phyloP scores from a whole-genome alignment of 2,888 invertebrate species.

The Hypena proboscidalis region DNA sequence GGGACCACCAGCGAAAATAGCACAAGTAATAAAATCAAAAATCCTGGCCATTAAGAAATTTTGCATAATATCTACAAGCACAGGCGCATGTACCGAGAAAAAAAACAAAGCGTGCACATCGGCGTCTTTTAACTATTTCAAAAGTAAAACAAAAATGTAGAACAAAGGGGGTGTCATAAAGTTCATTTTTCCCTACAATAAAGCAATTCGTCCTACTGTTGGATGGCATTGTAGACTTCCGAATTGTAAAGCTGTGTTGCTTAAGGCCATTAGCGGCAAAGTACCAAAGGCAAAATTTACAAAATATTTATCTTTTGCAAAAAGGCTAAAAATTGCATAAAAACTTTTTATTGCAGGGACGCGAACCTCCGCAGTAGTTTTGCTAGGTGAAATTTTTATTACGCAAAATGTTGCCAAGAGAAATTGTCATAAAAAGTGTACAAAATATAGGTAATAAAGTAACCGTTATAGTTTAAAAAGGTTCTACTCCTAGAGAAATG shows the following conservation, averaged over 20 bases:
- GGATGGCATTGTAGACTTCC: slow-evolving; percentile 73
- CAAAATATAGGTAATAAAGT: slow-evolving; percentile 28
- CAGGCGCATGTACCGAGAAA: slow-evolving; percentile 49
- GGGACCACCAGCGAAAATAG: slow-evolving; percentile 35
- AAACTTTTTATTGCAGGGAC: slow-evolving; percentile 43
- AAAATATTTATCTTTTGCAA: slow-evolving; percentile 55
- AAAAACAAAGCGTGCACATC: slow-evolving; percentile 54
- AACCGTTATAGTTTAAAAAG: slow-evolving; percentile 30
- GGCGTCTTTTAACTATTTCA: slow-evolving; percentile 65
- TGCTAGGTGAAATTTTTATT: slow-evolving; percentile 64
- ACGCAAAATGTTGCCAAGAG: slow-evolving; percentile 56
- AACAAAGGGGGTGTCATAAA: slow-evolving; percentile 69
- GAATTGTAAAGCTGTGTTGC: slow-evolving; percentile 69
- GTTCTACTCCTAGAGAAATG: slow-evolving; percentile 26
- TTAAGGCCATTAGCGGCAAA: slow-evolving; percentile 70
- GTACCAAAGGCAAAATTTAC: slow-evolving; percentile 44
- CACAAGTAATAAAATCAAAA: slow-evolving; percentile 47
- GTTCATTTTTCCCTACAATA: slow-evolving; percentile 73
- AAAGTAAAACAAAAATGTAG: slow-evolving; percentile 44
- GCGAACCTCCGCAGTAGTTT: slow-evolving; percentile 21
- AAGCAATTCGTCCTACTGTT: slow-evolving; percentile 80
- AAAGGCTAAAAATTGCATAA: slow-evolving; percentile 63
- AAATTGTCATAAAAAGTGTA: slow-evolving; percentile 54
- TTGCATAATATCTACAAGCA: slow-evolving; percentile 58
- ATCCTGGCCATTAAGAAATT: slow-evolving; percentile 37